Conservation (phyloP, 1,140 invertebrate species). For the Oncopodura yosiiana region DNA sequence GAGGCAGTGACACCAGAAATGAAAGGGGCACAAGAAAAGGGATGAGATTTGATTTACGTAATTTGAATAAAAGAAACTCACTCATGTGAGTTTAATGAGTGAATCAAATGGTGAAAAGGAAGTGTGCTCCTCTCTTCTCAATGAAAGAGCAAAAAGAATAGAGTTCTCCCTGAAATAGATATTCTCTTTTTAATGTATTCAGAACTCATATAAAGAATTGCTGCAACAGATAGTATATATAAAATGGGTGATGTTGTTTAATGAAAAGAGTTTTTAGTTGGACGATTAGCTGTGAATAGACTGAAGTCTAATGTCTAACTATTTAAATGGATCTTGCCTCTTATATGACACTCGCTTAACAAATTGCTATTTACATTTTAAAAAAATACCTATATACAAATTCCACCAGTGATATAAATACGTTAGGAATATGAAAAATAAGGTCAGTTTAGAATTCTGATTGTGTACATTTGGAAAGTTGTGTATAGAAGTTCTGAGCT, state of each 20-base stretch:
- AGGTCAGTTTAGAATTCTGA: no score
- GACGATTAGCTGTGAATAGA: constrained; percentile 19
- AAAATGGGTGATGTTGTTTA: neutral
- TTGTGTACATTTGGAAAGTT: no score
- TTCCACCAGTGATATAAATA: neutral
- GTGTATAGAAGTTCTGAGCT: neutral
- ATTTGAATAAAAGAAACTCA: constrained; percentile 18
- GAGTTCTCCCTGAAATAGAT: neutral
- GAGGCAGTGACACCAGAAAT: neutral
- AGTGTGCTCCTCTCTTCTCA: neutral
- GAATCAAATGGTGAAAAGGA: constrained; percentile 10
- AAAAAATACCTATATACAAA: neutral
- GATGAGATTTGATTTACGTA: neutral
- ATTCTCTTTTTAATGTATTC: neutral
- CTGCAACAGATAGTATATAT: neutral
- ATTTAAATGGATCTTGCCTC: constrained; percentile 20
- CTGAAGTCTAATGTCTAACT: no score
- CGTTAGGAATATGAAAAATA: no score
- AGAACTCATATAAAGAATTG: neutral
- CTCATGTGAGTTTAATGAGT: constrained; percentile 21
- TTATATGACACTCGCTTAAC: no score
- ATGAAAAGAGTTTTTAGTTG: constrained; percentile 16
- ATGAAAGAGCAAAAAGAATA: neutral
- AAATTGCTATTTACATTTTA: constrained; percentile 17
- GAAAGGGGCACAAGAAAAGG: neutral